A percentile compares a stretch with the other conserved stretches of the same genome.
Evolutionary conservation across 2,797 vertebrate genomes (phyloP).

Genomic region (Todus mexicanus): DNA sequence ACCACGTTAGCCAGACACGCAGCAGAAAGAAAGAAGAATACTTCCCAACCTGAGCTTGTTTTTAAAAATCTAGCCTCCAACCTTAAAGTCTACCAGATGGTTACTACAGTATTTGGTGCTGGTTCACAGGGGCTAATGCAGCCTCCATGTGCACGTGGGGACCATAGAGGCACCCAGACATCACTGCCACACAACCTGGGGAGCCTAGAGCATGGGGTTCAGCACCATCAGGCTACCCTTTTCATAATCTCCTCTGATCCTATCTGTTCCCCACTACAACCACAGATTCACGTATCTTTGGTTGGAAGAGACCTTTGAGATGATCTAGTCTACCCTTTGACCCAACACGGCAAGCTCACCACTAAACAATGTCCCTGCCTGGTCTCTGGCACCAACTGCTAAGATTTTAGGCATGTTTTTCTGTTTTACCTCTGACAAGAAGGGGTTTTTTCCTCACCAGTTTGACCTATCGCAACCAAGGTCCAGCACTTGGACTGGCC

Average conservation of each 20-base stretch:
- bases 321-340: too few relatives aligned
- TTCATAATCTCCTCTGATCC: background rate
- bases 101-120: background rate
- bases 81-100: background rate
- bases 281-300: too few relatives aligned
- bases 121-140: background rate
- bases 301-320: too few relatives aligned
- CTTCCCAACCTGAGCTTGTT: background rate
- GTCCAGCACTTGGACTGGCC: background rate
- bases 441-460: background rate
- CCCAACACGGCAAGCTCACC: too few relatives aligned
- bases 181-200: background rate
- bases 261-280: background rate
- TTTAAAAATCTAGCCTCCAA: background rate
- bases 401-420: background rate
- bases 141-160: fast-evolving
- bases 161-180: background rate
- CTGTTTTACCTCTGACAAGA: background rate
- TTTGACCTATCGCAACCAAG: background rate
- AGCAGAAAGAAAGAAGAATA: background rate
- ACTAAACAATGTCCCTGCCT: too few relatives aligned
- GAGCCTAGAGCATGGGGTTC: fast-evolving
- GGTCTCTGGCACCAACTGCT: background rate
- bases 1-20: background rate
- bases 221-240: background rate